A percentile compares a stretch with the other conserved stretches of the same genome.
phyloP scores from a whole-genome alignment of 2,113 vertebrate genomes.

The Macroglossus sobrinus region DNA sequence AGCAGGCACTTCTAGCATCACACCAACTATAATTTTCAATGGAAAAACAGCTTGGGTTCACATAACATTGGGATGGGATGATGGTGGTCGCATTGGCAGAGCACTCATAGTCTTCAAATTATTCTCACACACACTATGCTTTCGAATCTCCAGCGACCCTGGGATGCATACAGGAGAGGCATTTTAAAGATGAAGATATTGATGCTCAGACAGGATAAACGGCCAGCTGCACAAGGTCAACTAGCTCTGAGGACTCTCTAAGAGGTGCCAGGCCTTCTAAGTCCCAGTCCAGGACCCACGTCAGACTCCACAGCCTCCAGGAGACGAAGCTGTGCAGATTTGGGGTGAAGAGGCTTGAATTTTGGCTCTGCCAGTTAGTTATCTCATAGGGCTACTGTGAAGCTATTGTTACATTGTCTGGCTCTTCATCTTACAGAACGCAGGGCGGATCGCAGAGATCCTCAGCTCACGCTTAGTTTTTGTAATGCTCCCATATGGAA shows the following conservation, averaged over 20 bases:
- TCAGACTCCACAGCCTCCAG: neutral
- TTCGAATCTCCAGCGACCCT: neutral
- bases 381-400: rapidly evolving
- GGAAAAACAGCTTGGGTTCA: neutral
- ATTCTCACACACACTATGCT: neutral
- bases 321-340: neutral
- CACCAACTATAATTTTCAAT: neutral
- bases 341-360: neutral
- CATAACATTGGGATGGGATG: neutral
- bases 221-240: neutral
- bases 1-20: constrained; percentile 7
- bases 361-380: neutral
- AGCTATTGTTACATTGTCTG: neutral
- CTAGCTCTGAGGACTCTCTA: neutral
- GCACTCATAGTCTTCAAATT: neutral
- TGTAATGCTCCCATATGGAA: neutral
- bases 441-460: neutral
- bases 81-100: neutral
- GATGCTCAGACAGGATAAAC: neutral
- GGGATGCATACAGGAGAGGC: neutral
- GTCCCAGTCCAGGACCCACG: neutral
- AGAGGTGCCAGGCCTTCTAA: neutral
- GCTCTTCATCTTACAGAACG: neutral
- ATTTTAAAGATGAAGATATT: neutral
- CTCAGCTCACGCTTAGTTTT: neutral